A percentile compares a stretch with the other conserved stretches of the same genome.
Evolutionary conservation across 2,797 vertebrate genomes (phyloP).

Genomic region (Phoxinus dragarum): DNA sequence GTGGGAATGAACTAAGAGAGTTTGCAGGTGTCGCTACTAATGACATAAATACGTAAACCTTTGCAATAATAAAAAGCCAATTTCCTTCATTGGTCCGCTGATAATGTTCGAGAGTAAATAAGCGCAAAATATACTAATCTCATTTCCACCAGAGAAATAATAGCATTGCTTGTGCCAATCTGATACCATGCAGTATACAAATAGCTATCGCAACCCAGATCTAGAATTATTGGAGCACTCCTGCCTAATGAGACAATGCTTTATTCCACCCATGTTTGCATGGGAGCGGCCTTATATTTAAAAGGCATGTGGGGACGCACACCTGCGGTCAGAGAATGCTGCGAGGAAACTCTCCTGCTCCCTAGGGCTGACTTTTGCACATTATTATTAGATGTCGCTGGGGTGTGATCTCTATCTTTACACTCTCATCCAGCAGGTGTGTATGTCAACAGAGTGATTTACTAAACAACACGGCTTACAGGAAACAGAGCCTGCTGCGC

Average conservation of each 20-base stretch:
- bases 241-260: constrained; percentile 31
- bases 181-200: constrained; percentile 20
- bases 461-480: not conserved
- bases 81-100: constrained; percentile 30
- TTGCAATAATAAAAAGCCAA: constrained; percentile 35
- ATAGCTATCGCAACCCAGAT: not conserved
- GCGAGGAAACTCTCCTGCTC: constrained; percentile 22
- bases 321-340: constrained; percentile 31
- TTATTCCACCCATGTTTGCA: constrained; percentile 8
- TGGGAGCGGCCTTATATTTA: constrained; percentile 1
- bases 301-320: constrained; percentile 10
- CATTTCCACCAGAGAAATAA: constrained; percentile 27
- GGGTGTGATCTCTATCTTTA: constrained; percentile 41
- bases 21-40: constrained; percentile 41
- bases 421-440: constrained; percentile 24
- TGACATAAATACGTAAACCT: constrained; percentile 36
- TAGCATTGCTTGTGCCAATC: not conserved
- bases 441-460: constrained; percentile 33
- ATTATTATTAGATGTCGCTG: constrained; percentile 28
- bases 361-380: constrained; percentile 33
- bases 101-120: constrained; percentile 38
- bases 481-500: not conserved
- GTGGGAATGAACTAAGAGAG: not conserved
- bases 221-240: constrained; percentile 15
- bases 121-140: constrained; percentile 29